These are phyloP conservation scores for Melinaea marsaeus DNA, from an alignment of 2,888 invertebrate species.

Conservation along the genomic window DNA sequence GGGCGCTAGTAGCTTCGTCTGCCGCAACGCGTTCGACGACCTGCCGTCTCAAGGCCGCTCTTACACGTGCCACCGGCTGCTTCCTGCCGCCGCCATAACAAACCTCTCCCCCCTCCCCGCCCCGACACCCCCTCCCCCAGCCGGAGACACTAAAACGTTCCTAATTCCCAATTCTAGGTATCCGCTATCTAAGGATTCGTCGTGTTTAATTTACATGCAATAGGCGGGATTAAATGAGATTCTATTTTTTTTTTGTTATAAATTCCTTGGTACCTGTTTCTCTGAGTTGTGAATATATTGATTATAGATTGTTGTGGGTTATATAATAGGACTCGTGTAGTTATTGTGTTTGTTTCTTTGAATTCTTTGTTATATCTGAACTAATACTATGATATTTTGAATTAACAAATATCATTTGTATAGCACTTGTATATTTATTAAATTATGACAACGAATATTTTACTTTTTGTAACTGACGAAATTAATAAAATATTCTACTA, in stretches of 20 bases:
- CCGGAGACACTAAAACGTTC: slow-evolving; percentile 36
- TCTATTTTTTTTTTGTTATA: slow-evolving; percentile 9
- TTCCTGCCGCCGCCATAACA: slow-evolving; percentile 73
- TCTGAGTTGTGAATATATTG: slow-evolving; percentile 1
- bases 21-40: slow-evolving; percentile 62
- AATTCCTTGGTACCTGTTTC: slow-evolving; percentile 5
- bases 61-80: slow-evolving; percentile 72
- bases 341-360: too few relatives aligned
- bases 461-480: too few relatives aligned
- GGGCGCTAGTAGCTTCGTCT: slow-evolving; percentile 46
- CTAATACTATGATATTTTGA: too few relatives aligned
- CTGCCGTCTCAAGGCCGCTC: slow-evolving; percentile 73
- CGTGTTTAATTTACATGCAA: slow-evolving; percentile 23
- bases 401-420: too few relatives aligned
- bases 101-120: slow-evolving; percentile 57
- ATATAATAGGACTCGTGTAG: neutral
- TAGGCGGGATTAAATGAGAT: slow-evolving; percentile 15
- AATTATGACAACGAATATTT: too few relatives aligned
- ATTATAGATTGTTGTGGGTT: neutral
- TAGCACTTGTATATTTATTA: too few relatives aligned
- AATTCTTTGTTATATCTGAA: too few relatives aligned
- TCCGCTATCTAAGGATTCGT: slow-evolving; percentile 30
- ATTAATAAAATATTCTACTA: too few relatives aligned
- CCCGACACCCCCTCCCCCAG: slow-evolving; percentile 46
- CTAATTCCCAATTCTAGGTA: slow-evolving; percentile 37